A percentile compares a stretch with the other conserved stretches of the same genome.
These are phyloP conservation scores for Coboldia fuscipes DNA, from an alignment of 1,140 invertebrate species.

Conservation along the genomic window DNA sequence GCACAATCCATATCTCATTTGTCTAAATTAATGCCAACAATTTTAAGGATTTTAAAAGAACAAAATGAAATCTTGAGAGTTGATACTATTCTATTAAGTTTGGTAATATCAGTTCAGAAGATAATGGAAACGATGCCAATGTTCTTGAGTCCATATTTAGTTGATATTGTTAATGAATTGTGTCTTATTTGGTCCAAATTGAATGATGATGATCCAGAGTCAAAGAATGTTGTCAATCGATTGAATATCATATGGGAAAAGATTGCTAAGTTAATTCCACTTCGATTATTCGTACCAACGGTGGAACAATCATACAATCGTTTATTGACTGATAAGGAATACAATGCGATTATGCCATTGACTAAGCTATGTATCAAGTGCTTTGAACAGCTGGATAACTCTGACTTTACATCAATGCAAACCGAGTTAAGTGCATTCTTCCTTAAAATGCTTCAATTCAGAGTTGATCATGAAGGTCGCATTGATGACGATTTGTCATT, in stretches of 20 bases:
- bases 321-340: slow-evolving; percentile 33
- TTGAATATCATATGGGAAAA: slow-evolving; percentile 38
- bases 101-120: slow-evolving; percentile 54
- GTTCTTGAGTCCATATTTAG: slow-evolving; percentile 66
- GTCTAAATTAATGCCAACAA: slow-evolving; percentile 54
- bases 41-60: slow-evolving; percentile 36
- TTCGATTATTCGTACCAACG: slow-evolving; percentile 54
- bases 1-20: slow-evolving; percentile 48
- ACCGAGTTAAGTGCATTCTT: slow-evolving; percentile 50
- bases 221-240: slow-evolving; percentile 26
- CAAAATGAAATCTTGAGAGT: slow-evolving; percentile 23
- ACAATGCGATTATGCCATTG: slow-evolving; percentile 37
- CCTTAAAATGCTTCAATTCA: slow-evolving; percentile 48
- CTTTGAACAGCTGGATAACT: slow-evolving; percentile 30
- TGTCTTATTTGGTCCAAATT: slow-evolving; percentile 31
- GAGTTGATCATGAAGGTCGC: slow-evolving; percentile 21
- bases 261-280: slow-evolving; percentile 40
- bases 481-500: slow-evolving; percentile 17
- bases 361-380: slow-evolving; percentile 53
- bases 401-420: slow-evolving; percentile 38
- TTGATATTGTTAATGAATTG: slow-evolving; percentile 45
- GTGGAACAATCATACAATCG: slow-evolving; percentile 39
- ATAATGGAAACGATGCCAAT: slow-evolving; percentile 56
- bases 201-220: slow-evolving; percentile 8
- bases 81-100: slow-evolving; percentile 29